Base-by-base conservation (phyloP, 2,113 vertebrate species). In the Lagopus leucura region DNA sequence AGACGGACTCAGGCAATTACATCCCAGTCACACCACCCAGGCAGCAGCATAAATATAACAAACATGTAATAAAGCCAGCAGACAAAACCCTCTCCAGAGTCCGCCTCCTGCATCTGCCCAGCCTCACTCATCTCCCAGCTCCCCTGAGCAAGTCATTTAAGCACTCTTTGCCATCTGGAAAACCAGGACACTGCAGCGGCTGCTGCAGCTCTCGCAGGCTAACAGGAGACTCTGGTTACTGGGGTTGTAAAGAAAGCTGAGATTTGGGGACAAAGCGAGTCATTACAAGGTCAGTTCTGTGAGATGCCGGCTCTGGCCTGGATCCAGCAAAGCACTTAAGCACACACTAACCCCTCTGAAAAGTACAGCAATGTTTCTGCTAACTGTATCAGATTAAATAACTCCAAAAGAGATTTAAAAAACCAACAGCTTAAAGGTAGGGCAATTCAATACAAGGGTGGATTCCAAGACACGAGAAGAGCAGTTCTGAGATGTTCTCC, bases 241-340 rank as follows among this genome's bases (percentile, higher is more conserved):
- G 61, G 55, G 66, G 87, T 83, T 86, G 76, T 71, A 73, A 88
- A 64, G 88, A 80, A 93, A 92, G 77, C 91, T 88, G 91, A 70
- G 79, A 94, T 94, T 87, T 72, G 61, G 8, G 90, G 86, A 92
- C 86, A 34, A 75, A 89, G 32, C 73, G 74, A 95, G 91, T 77
- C 90, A 85, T 94, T 79, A 82, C 4, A 52, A 4, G 75, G 87
- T 93, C 45, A 9, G 9, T 47, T 47, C 84, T 82, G 67, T 72
- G 91, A 92, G 93, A 89, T 81, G 87, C 84, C 91, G 55, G 72
- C 85, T 91, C 94, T 94, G 91, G 94, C 89, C 72, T 38, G 52
- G 45, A 89, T 80, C 94, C 94, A 96, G 76, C 24, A 94, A 72
- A 84, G 85, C 88, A 83, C 82, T 94, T 88, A 77, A 81, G 65